Conservation (phyloP, 1,140 invertebrate genomes). For the Drosophila ficusphila region DNA sequence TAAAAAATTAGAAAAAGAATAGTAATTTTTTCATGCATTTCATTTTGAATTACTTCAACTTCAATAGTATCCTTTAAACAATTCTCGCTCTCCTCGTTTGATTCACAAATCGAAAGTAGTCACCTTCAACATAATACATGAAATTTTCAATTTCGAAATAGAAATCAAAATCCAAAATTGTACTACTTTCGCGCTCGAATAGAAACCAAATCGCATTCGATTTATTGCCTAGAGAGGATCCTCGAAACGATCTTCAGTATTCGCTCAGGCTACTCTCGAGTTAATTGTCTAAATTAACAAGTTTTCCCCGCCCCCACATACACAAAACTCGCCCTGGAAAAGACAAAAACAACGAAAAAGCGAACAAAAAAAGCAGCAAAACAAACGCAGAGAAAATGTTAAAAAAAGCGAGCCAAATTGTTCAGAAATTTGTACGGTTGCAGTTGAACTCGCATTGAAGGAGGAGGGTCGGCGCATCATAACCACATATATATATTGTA, state of each 20-base stretch:
- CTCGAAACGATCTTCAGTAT: neutral
- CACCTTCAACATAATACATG: neutral
- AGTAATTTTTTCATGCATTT: too few relatives aligned
- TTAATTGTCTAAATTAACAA: constrained; percentile 49
- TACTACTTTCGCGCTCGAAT: neutral
- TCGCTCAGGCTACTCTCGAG: constrained; percentile 41
- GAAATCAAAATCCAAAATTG: neutral
- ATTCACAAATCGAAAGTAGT: neutral
- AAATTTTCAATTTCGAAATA: neutral
- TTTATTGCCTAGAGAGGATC: neutral
- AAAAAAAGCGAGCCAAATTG: constrained; percentile 64
- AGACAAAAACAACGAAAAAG: constrained; percentile 11
- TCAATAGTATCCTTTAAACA: too few relatives aligned
- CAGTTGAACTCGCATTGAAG: constrained; percentile 62
- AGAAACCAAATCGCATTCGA: neutral
- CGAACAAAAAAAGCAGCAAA: constrained; percentile 13
- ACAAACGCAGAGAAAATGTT: constrained; percentile 56
- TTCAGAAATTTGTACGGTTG: constrained; percentile 61
- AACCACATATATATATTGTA: too few relatives aligned
- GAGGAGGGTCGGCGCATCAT: neutral
- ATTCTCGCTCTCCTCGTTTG: too few relatives aligned
- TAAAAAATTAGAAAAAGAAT: too few relatives aligned
- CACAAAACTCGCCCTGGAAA: constrained; percentile 18
- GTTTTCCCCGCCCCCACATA: constrained; percentile 18
- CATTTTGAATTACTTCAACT: too few relatives aligned